Percentiles rank a stretch among this genome's conserved stretches.
Evolutionary conservation across 2,113 vertebrate species (phyloP).

Genomic region (Psilopogon haemacephalus): DNA sequence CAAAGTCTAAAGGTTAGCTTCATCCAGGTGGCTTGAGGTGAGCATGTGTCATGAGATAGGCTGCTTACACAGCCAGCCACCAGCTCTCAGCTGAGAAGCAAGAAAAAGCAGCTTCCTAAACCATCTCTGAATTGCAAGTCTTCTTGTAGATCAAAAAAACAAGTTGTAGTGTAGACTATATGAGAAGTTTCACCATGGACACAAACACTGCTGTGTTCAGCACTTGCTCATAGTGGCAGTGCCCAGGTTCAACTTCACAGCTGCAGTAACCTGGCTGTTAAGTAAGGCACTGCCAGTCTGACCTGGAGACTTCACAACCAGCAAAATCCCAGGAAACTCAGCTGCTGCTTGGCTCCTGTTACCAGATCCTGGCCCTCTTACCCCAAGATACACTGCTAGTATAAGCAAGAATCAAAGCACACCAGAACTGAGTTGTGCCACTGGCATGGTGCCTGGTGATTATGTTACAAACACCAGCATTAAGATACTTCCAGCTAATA

Average conservation of each 20-base stretch:
- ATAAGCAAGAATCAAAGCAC: neutral
- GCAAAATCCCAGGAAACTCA: neutral
- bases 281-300: neutral
- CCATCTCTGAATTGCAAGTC: neutral
- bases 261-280: neutral
- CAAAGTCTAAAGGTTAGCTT: neutral
- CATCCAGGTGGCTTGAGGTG: neutral
- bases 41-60: neutral
- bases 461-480: neutral
- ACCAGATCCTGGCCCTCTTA: neutral
- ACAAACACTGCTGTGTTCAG: neutral
- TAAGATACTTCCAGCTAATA: neutral
- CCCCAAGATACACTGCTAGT: neutral
- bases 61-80: neutral
- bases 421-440: neutral
- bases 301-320: neutral
- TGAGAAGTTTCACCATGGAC: rapidly evolving
- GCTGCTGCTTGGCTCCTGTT: neutral
- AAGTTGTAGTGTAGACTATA: neutral
- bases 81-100: rapidly evolving
- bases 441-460: neutral
- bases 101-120: neutral
- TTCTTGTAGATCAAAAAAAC: too few species aligned
- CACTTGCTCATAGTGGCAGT: neutral
- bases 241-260: neutral